A percentile compares a stretch with the other conserved stretches of the same genome.
Conservation (phyloP, 2,113 vertebrate species). For the Cyprinodon brontotheroides region DNA sequence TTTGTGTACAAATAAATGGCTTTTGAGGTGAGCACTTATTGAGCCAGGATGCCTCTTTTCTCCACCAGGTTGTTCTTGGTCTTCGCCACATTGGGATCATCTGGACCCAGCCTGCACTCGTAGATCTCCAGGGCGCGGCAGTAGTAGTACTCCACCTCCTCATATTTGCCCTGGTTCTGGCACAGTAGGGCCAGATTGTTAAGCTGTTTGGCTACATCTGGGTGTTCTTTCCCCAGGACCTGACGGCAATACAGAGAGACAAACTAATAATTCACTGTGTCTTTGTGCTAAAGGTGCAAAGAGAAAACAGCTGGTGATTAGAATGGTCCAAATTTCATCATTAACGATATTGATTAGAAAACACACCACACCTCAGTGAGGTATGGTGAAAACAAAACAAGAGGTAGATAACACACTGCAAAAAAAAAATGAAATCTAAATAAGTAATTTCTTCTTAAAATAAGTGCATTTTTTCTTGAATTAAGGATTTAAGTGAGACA, state of each 20-base stretch:
- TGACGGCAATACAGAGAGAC: conserved; percentile 56
- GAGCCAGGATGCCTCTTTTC: neutral
- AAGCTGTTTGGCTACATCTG: conserved; percentile 98
- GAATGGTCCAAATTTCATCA: no score
- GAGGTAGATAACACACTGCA: no score
- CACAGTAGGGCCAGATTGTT: conserved; percentile 97
- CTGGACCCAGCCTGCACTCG: conserved; percentile 89
- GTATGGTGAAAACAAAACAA: no score
- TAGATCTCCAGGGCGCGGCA: conserved; percentile 96
- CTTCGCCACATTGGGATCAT: conserved; percentile 97
- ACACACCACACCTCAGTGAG: no score
- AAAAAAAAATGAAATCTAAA: no score
- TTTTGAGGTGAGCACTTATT: neutral
- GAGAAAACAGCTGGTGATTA: neutral
- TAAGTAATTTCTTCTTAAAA: no score
- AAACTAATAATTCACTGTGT: conserved; percentile 1
- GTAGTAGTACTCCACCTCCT: conserved; percentile 98
- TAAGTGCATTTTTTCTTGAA: no score
- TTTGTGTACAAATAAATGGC: no score
- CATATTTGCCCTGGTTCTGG: conserved; percentile 99
- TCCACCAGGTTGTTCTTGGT: conserved; percentile 99
- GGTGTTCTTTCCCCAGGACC: conserved; percentile 95
- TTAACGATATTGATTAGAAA: no score
- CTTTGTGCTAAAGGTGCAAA: neutral
- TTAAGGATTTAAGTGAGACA: no score